Percentiles rank a stretch among this genome's conserved stretches.
phyloP scores from a whole-genome alignment of 2,888 invertebrate species.

The Synanthedon myopaeformis region DNA sequence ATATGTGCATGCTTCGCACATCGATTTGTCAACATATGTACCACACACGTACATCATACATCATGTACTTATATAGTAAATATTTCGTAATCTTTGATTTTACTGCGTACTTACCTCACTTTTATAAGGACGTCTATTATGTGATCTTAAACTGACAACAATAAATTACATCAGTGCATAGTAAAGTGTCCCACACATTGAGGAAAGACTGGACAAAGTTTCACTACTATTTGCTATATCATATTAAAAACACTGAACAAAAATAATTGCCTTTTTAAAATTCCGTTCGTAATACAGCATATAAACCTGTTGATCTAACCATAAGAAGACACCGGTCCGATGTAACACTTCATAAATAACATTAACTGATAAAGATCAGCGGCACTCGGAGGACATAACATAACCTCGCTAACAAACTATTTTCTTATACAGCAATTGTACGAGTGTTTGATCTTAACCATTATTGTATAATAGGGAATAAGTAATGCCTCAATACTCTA shows the following conservation, averaged over 20 bases:
- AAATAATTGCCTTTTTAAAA: neutral
- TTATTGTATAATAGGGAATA: too few species aligned
- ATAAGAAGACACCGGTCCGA: neutral
- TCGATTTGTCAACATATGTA: neutral
- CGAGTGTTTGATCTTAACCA: too few species aligned
- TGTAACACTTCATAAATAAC: neutral
- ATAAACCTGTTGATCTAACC: neutral
- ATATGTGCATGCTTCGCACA: conserved; percentile 5
- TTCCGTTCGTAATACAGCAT: neutral
- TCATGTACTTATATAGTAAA: too few species aligned
- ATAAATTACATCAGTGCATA: too few species aligned
- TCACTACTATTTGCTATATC: neutral
- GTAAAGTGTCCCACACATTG: too few species aligned
- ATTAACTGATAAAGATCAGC: neutral
- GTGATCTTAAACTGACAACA: too few species aligned
- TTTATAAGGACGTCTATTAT: too few species aligned
- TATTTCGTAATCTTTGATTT: too few species aligned
- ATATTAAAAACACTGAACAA: neutral
- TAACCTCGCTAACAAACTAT: neutral
- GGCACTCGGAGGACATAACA: neutral
- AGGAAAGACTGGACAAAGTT: too few species aligned
- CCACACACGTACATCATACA: too few species aligned
- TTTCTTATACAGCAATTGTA: neutral
- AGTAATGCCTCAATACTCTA: too few species aligned
- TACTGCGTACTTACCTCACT: too few species aligned